A percentile compares a stretch with the other conserved stretches of the same genome.
Evolutionary conservation across 1,140 invertebrate species (phyloP).

Genomic region (Lysiphlebus fabarum): DNA sequence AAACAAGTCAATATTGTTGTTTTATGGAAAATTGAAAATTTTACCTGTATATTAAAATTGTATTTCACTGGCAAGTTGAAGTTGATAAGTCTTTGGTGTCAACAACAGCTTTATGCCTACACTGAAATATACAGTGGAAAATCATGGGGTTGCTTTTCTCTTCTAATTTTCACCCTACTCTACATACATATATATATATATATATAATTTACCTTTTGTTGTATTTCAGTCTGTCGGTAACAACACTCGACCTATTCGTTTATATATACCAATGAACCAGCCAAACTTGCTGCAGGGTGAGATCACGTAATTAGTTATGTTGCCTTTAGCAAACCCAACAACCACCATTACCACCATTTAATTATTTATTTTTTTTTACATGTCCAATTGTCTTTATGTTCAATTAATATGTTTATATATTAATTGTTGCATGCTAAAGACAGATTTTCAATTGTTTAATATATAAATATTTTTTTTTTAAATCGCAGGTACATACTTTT

Average conservation of each 20-base stretch:
- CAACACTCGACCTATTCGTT: conserved; percentile 12
- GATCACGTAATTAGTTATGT: conserved; percentile 47
- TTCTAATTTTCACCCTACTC: conserved; percentile 17
- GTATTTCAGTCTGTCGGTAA: conserved; percentile 16
- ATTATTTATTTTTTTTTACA: too few relatives aligned
- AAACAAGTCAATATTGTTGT: too few relatives aligned
- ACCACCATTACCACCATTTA: too few relatives aligned
- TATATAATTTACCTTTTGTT: background rate
- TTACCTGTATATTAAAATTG: conserved; percentile 24
- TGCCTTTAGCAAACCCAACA: conserved; percentile 34
- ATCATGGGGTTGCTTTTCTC: conserved; percentile 2
- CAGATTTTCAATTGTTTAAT: too few relatives aligned
- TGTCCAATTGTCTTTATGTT: background rate
- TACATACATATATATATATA: too few relatives aligned
- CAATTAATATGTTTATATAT: too few relatives aligned
- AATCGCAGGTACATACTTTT: too few relatives aligned
- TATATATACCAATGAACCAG: conserved; percentile 33
- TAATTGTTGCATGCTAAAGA: too few relatives aligned
- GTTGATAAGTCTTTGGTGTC: conserved; percentile 49
- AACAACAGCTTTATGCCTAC: conserved; percentile 34
- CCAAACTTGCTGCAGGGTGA: conserved; percentile 36
- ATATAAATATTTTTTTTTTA: too few relatives aligned
- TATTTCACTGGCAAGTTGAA: conserved; percentile 31
- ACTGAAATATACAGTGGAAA: conserved; percentile 6
- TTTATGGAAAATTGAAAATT: too few relatives aligned